phyloP scores from a whole-genome alignment of 2,797 vertebrate species.

The Siniperca undulata region DNA sequence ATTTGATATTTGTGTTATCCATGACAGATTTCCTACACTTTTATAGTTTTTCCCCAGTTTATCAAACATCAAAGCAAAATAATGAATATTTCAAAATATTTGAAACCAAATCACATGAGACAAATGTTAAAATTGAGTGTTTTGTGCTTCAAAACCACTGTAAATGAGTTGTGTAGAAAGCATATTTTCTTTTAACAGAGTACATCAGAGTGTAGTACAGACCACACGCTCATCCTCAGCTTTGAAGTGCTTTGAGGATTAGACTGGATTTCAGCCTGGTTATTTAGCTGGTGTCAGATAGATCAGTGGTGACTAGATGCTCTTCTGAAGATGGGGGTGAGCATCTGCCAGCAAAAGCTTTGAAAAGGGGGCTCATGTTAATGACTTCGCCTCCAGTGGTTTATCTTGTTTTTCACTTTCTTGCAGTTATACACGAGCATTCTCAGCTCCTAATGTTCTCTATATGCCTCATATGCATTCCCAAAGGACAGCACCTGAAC shows the following conservation, averaged over 20 bases:
- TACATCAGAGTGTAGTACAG: background rate
- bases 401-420: slow-evolving; percentile 34
- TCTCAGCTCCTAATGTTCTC: background rate
- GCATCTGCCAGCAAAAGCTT: slow-evolving; percentile 43
- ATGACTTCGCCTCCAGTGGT: slow-evolving; percentile 49
- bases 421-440: slow-evolving; percentile 18
- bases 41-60: background rate
- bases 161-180: slow-evolving; percentile 37
- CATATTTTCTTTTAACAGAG: slow-evolving; percentile 10
- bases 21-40: background rate
- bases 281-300: slow-evolving; percentile 47
- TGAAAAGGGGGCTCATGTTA: slow-evolving; percentile 36
- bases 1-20: background rate
- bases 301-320: slow-evolving; percentile 52
- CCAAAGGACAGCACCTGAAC: slow-evolving; percentile 24
- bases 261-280: slow-evolving; percentile 38
- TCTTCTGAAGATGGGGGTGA: slow-evolving; percentile 32
- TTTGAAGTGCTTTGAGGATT: slow-evolving; percentile 71
- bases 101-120: slow-evolving; percentile 26
- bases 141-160: slow-evolving; percentile 24
- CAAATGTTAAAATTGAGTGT: slow-evolving; percentile 13
- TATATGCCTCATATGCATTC: background rate
- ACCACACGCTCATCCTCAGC: slow-evolving; percentile 31
- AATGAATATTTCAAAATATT: background rate
- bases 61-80: slow-evolving; percentile 42